These are phyloP conservation scores for Heteropelma amictum DNA, from an alignment of 2,888 invertebrate species.

Conservation along the genomic window DNA sequence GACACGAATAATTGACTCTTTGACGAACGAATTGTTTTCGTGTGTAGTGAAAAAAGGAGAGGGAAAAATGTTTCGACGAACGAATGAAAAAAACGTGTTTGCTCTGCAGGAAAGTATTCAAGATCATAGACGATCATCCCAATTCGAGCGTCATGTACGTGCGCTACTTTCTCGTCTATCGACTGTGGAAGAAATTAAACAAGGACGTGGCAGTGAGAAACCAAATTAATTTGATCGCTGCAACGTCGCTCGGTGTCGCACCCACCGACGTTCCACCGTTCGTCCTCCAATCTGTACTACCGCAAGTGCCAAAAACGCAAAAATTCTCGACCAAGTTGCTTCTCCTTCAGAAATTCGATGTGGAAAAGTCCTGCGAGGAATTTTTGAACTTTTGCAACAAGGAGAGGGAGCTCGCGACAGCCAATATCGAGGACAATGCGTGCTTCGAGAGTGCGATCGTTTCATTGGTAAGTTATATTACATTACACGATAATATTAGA, in stretches of 20 bases:
- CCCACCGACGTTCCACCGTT: constrained; percentile 66
- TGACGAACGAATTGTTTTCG: too few relatives aligned
- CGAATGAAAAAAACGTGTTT: neutral
- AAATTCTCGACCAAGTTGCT: constrained; percentile 66
- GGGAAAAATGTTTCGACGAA: too few relatives aligned
- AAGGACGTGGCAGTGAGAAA: constrained; percentile 66
- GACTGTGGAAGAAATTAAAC: constrained; percentile 74
- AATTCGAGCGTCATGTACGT: constrained; percentile 69
- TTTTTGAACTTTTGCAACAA: constrained; percentile 68
- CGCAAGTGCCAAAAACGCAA: constrained; percentile 69
- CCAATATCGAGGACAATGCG: constrained; percentile 33
- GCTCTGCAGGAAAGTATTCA: constrained; percentile 69
- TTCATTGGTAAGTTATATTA: constrained; percentile 39
- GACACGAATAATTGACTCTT: too few relatives aligned
- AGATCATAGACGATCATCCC: constrained; percentile 67
- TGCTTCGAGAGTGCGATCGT: constrained; percentile 3
- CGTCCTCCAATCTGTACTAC: constrained; percentile 69
- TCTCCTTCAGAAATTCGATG: constrained; percentile 69
- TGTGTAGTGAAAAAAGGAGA: too few relatives aligned
- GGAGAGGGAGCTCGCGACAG: constrained; percentile 30
- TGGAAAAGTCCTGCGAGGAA: constrained; percentile 68
- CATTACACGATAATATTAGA: constrained; percentile 1
- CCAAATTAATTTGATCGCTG: constrained; percentile 68
- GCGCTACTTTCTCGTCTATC: constrained; percentile 73
- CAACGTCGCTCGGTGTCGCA: constrained; percentile 65